Conservation (phyloP, 2,888 invertebrate species). For the Pseudoips prasinana region DNA sequence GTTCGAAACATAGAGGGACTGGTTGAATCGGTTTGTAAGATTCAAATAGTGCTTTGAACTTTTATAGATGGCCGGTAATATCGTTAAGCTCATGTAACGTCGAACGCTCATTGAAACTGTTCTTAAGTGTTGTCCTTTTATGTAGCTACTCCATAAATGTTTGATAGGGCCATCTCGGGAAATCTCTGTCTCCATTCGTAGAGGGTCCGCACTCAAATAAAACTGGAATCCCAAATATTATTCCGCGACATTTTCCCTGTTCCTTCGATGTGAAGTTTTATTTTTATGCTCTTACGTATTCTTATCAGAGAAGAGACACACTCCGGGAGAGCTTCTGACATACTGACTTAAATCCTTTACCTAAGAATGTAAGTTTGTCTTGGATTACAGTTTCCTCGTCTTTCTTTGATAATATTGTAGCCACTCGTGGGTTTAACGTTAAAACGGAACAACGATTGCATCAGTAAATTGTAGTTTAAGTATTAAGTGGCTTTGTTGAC, state of each 20-base stretch:
- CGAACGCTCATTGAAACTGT: constrained; percentile 78
- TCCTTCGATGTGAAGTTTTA: constrained; percentile 80
- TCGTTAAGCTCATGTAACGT: constrained; percentile 55
- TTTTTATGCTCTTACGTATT: constrained; percentile 80
- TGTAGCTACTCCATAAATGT: constrained; percentile 81
- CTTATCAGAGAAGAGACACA: constrained; percentile 78
- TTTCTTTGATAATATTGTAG: constrained; percentile 43
- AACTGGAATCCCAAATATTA: constrained; percentile 81
- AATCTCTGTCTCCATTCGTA: constrained; percentile 79
- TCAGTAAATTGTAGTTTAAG: constrained; percentile 16
- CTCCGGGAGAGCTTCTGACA: constrained; percentile 71
- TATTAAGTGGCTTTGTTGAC: too few species aligned
- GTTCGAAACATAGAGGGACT: too few species aligned
- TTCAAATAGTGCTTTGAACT: constrained; percentile 6
- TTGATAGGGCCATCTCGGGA: constrained; percentile 81
- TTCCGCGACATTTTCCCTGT: constrained; percentile 77
- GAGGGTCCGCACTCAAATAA: constrained; percentile 81
- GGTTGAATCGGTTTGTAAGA: too few species aligned
- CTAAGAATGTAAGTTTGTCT: constrained; percentile 58
- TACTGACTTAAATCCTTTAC: constrained; percentile 73
- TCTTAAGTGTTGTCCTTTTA: constrained; percentile 81
- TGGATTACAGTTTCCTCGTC: constrained; percentile 50
- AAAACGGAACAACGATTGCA: constrained; percentile 17
- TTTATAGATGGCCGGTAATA: constrained; percentile 29
- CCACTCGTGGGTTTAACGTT: constrained; percentile 29